These are phyloP conservation scores for Papilio helenus DNA, from an alignment of 1,140 invertebrate species.

Conservation along the genomic window DNA sequence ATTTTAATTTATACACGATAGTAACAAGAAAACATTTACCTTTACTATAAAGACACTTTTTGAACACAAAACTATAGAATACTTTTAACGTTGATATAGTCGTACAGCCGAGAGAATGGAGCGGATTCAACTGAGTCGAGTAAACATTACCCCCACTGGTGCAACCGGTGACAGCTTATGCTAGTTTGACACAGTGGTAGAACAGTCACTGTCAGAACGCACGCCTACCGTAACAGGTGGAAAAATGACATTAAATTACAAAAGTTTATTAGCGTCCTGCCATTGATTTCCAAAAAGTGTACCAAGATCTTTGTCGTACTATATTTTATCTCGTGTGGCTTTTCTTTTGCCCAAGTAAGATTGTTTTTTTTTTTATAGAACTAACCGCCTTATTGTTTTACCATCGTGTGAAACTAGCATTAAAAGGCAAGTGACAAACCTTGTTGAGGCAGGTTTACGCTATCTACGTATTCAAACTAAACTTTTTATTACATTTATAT, in stretches of 20 bases:
- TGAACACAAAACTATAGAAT: background rate
- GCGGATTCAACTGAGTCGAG: background rate
- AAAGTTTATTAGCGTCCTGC: too few relatives aligned
- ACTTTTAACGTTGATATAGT: background rate
- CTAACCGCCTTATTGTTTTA: background rate
- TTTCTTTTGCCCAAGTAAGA: too few relatives aligned
- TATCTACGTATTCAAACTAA: background rate
- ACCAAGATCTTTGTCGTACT: too few relatives aligned
- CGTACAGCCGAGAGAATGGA: background rate
- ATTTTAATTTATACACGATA: background rate
- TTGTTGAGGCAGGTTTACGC: background rate
- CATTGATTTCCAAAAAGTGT: too few relatives aligned
- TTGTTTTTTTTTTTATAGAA: too few relatives aligned
- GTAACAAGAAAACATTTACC: background rate
- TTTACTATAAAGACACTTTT: conserved; percentile 2
- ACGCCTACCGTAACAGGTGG: background rate
- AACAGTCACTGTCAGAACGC: background rate
- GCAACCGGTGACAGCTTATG: background rate
- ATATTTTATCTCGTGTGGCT: too few relatives aligned
- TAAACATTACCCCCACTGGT: conserved; percentile 9
- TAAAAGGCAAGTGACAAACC: background rate
- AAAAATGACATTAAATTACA: background rate
- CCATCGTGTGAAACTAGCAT: background rate
- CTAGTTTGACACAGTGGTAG: background rate
- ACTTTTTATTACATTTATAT: background rate